These are phyloP conservation scores for Drosophila lacicola DNA, from an alignment of 2,888 invertebrate genomes.

Conservation along the genomic window DNA sequence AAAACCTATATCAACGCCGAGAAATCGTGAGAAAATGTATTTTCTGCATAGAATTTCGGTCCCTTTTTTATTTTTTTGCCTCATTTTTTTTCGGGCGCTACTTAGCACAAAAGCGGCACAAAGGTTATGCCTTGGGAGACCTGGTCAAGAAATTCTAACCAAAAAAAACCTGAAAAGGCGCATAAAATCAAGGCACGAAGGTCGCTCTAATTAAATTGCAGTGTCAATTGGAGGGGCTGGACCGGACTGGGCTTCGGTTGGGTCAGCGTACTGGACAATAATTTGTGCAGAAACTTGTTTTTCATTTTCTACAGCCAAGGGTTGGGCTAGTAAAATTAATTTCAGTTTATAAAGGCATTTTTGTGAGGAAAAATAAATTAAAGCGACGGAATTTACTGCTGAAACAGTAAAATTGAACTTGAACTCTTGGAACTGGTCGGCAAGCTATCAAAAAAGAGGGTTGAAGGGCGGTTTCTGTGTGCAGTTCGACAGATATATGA, in stretches of 20 bases:
- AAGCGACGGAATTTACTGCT: slow-evolving; percentile 3
- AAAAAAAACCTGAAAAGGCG: slow-evolving; percentile 56
- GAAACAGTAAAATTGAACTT: slow-evolving; percentile 11
- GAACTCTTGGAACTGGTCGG: slow-evolving; percentile 10
- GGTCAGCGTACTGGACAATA: slow-evolving; percentile 61
- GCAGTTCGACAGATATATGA: not conserved
- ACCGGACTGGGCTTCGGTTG: slow-evolving; percentile 18
- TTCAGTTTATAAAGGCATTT: slow-evolving; percentile 40
- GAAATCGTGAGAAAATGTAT: slow-evolving; percentile 79
- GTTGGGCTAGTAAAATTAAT: slow-evolving; percentile 18
- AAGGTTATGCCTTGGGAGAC: slow-evolving; percentile 67
- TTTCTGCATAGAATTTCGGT: slow-evolving; percentile 58
- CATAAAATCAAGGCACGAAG: slow-evolving; percentile 62
- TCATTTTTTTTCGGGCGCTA: slow-evolving; percentile 35
- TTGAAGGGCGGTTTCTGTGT: not conserved
- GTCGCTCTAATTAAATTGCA: slow-evolving; percentile 81
- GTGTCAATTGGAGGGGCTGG: slow-evolving; percentile 72
- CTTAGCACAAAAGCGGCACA: slow-evolving; percentile 70
- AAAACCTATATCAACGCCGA: slow-evolving; percentile 54
- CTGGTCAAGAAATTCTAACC: slow-evolving; percentile 70
- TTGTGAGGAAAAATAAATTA: slow-evolving; percentile 11
- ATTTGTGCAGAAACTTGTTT: slow-evolving; percentile 41
- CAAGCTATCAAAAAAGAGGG: slow-evolving; percentile 11
- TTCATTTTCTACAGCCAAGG: slow-evolving; percentile 12
- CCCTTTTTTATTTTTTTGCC: slow-evolving; percentile 31